Percentiles rank a stretch among this genome's conserved stretches.
phyloP scores from a whole-genome alignment of 2,888 invertebrate species.

The Allolobophora icterica region DNA sequence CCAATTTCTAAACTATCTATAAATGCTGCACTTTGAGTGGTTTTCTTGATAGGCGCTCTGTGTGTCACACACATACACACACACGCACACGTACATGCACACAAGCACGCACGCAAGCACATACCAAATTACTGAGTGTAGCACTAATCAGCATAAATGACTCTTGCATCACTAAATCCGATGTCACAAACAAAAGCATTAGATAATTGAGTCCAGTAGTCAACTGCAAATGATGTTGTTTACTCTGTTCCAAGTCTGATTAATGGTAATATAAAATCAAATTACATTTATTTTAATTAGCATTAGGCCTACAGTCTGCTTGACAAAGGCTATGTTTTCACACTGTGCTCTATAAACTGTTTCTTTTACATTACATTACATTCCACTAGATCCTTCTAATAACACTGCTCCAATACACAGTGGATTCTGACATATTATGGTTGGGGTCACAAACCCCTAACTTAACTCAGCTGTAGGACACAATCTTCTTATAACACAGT shows the following conservation, averaged over 20 bases:
- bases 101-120: too few relatives aligned
- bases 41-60: too few relatives aligned
- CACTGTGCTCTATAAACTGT: too few relatives aligned
- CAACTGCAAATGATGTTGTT: not conserved
- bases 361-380: not conserved
- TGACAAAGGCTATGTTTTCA: not conserved
- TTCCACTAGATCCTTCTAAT: not conserved
- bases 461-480: not conserved
- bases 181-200: not conserved
- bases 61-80: not conserved
- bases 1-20: not conserved
- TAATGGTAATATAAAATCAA: not conserved
- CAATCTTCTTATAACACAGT: not conserved
- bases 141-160: not conserved
- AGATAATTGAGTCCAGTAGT: not conserved
- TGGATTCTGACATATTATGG: not conserved
- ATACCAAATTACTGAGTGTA: not conserved
- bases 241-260: not conserved
- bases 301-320: not conserved
- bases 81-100: not conserved
- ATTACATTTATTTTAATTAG: not conserved
- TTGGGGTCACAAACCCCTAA: not conserved
- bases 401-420: not conserved
- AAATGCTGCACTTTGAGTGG: not conserved
- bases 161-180: not conserved